These are phyloP conservation scores for Mastomys coucha DNA, from an alignment of 2,113 vertebrate species.

Conservation along the genomic window DNA sequence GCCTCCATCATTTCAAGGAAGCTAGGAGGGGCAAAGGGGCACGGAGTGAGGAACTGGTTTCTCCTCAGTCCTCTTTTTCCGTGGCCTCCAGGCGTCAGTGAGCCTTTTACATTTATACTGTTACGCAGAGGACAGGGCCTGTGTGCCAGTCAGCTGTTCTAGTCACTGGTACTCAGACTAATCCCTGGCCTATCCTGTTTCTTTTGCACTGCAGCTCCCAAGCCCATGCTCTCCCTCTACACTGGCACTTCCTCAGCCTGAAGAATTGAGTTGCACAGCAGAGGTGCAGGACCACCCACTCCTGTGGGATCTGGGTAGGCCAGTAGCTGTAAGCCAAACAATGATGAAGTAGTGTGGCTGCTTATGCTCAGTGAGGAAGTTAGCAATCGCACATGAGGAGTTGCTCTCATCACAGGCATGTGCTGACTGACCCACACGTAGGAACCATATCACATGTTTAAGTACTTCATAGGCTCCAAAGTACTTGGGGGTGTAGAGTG, in stretches of 20 bases:
- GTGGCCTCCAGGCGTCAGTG: neutral
- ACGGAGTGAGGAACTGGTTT: neutral
- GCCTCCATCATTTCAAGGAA: slow-evolving; percentile 96
- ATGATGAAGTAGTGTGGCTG: neutral
- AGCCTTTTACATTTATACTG: neutral
- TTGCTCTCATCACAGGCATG: neutral
- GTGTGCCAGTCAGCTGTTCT: neutral
- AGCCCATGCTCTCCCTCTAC: neutral
- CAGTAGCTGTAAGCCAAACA: neutral
- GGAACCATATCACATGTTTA: neutral
- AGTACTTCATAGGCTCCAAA: neutral
- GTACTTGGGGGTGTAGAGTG: too few relatives aligned
- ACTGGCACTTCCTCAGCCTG: neutral
- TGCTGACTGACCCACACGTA: neutral
- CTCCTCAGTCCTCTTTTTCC: neutral
- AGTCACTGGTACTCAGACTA: neutral
- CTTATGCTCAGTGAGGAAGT: neutral
- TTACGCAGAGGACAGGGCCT: neutral
- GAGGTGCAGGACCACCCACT: neutral
- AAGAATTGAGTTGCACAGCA: neutral
- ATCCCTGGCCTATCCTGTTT: too few relatives aligned
- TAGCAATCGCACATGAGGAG: too few relatives aligned
- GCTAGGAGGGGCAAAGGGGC: slow-evolving; percentile 83
- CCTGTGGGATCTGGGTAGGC: neutral
- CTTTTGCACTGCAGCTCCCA: neutral